Base-by-base conservation (phyloP, 2,797 vertebrate genomes). In the Podarcis siculus region DNA sequence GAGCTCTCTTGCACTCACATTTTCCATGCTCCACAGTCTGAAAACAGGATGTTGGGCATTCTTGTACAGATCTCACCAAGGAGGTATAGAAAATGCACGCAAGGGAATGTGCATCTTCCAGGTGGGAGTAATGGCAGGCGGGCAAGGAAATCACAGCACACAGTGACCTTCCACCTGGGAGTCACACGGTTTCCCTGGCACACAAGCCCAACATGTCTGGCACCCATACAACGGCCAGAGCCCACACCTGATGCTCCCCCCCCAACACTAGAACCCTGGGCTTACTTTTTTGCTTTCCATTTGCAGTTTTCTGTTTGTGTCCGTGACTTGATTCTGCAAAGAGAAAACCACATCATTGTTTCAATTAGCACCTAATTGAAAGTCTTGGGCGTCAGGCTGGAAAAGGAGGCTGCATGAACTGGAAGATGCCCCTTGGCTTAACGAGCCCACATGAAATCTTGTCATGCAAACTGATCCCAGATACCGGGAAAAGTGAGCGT, bases 251-350 rank as follows among this genome's bases (percentile, higher is more conserved):
- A 21, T 61, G 1, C 58, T 61, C 5, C 3, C 8, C 8, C 8
- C 42, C 45, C 45, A 49, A 49, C 49, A 49, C 49, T 49, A 64
- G 21, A 9, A 61, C 79, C 13, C 55, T 30, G 3, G 77, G 8
- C 97, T 95, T 88, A 99, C 99, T 94, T 98, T 97, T 89, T 98
- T 98, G 49, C 99, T 98, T 4, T 98, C 97, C 0, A 97, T 97
- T 95, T 99, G 99, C 12, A 99, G 97, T 89, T 97, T 97, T 49
- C 96, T 71, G 95, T 99, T 99, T 67, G 99, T 99, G 89, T 99
- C 98, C 0, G 96, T 99, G 95, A 99, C 99, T 95, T 99, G 98
- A 95, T 98, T 98, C 99, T 99, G 88, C 27, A 39, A 91, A 89
- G 32, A 91, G 39, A 76, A 35, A 76, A 39, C 17, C 64, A 69